Base-by-base conservation (phyloP, 2,888 invertebrate species). In the Gymnocheta viridis region DNA sequence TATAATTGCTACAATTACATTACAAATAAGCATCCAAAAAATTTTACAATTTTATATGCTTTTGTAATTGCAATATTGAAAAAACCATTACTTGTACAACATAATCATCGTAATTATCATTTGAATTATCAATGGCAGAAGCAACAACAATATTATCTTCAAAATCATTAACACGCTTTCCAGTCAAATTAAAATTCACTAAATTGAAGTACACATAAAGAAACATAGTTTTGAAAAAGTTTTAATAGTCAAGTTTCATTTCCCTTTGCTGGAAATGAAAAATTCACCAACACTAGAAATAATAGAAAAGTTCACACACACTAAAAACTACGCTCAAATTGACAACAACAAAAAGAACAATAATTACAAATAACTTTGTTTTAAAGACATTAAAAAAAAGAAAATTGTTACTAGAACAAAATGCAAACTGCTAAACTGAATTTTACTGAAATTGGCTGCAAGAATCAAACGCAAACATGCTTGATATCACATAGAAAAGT, bases 401-500 rank as follows among this genome's bases (percentile, higher is more conserved):
- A 44, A 60, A 70, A 17, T 62, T 0, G 12, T 51, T 24, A 32
- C 51, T 41, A 60, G 49, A 51, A 79, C 47, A 56, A 72, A 72
- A 35, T 72, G 64, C 19, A 64, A 81, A 69, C 74, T 69, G 51
- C 54, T 74, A 12, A 70, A 76, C 38, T 70, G 70, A 64, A 70
- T 76, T 82, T 49, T 66, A 82, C 47, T 58, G 29, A 82, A 82
- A 82, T 82, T 82, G 82, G 82, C 76, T 82, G 76, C 56, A 19
- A 62, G 47, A 49, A 51, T 82, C 62, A 54, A 69, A 54, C 47
- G 35, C 38, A 73, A 66, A 49, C 64, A 72, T 66, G 72, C 80
- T 41, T 73, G 47, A 73, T 66, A 80, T 41, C 38, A 38, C 29
- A n/a, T 14, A 17, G 17, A 66, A 64, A 29, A 19, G 27, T 24